phyloP scores from a whole-genome alignment of 37 sponge, comb jelly and placozoan species.

The Aplysina aerophoba region DNA sequence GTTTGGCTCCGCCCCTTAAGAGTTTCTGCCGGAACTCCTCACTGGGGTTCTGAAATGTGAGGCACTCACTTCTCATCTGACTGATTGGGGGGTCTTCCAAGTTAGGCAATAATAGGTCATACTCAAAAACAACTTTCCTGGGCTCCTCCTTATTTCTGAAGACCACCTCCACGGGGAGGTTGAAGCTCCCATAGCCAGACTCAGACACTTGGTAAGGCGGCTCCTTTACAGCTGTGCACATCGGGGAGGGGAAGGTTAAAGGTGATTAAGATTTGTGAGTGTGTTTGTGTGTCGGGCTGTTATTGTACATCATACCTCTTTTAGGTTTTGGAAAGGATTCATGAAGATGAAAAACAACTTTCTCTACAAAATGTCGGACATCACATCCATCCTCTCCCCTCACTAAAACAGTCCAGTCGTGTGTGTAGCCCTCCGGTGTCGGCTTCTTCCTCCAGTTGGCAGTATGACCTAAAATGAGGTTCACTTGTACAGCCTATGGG shows the following conservation, averaged over 20 bases:
- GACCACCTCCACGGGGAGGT: slow-evolving; percentile 85
- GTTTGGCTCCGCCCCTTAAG: slow-evolving; percentile 77
- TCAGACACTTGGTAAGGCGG: slow-evolving; percentile 97
- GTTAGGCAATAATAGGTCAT: slow-evolving; percentile 92
- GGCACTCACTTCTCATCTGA: slow-evolving; percentile 89
- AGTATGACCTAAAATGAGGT: slow-evolving; percentile 91
- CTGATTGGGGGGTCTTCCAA: slow-evolving; percentile 92
- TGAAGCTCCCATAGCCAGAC: slow-evolving; percentile 97
- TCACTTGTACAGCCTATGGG: slow-evolving; percentile 82
- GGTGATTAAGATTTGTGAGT: too few species aligned
- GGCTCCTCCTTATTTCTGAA: slow-evolving; percentile 97
- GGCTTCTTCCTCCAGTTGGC: slow-evolving; percentile 90
- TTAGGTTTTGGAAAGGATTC: slow-evolving; percentile 91
- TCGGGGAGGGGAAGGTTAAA: too few species aligned
- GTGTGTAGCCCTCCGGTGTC: slow-evolving; percentile 90
- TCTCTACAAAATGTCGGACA: slow-evolving; percentile 91
- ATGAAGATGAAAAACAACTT: slow-evolving; percentile 95
- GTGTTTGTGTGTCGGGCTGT: too few species aligned
- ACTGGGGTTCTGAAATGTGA: slow-evolving; percentile 96
- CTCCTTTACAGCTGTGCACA: slow-evolving; percentile 84
- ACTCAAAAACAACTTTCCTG: slow-evolving; percentile 87
- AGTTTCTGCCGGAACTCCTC: slow-evolving; percentile 87
- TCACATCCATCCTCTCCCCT: slow-evolving; percentile 89
- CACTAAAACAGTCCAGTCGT: slow-evolving; percentile 95
- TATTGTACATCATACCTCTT: slow-evolving; percentile 74